A percentile compares a stretch with the other conserved stretches of the same genome.
These are phyloP conservation scores for Steinernema feltiae DNA, from an alignment of 1,140 invertebrate genomes.

Conservation along the genomic window DNA sequence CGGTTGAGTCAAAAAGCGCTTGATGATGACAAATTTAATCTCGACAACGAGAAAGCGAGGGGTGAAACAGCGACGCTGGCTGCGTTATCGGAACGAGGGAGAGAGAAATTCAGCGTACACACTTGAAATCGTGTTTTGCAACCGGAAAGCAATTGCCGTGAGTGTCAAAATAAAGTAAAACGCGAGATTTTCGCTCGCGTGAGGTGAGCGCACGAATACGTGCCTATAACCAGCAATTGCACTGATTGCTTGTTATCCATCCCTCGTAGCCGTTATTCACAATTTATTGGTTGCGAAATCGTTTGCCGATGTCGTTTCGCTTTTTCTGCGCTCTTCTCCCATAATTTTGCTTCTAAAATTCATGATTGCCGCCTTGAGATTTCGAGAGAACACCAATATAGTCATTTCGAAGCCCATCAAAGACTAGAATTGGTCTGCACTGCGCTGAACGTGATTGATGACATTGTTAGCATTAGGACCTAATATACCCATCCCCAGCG, in stretches of 20 bases:
- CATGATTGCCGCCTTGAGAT: background rate
- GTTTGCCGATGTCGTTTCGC: no score
- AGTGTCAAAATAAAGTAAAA: background rate
- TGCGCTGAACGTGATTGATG: background rate
- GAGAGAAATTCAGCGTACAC: background rate
- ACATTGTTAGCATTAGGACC: background rate
- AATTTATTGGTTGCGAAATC: no score
- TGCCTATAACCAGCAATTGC: no score
- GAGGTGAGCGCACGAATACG: background rate
- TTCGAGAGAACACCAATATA: background rate
- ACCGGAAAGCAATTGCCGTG: background rate
- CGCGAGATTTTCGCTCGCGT: background rate
- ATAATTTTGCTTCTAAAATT: background rate
- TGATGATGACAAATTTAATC: background rate
- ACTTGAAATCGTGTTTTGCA: background rate
- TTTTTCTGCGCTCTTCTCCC: no score
- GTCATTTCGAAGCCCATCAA: background rate
- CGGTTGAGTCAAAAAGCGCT: background rate
- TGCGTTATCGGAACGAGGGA: background rate
- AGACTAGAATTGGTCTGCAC: background rate
- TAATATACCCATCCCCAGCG: background rate
- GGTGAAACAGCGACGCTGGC: no score
- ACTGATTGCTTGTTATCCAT: no score
- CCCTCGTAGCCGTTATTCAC: no score
- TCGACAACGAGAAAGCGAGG: no score